Evolutionary conservation across 35 echinoderm and acorn worm genomes (phyloP).

Genomic region (Ophioderma brevispina): DNA sequence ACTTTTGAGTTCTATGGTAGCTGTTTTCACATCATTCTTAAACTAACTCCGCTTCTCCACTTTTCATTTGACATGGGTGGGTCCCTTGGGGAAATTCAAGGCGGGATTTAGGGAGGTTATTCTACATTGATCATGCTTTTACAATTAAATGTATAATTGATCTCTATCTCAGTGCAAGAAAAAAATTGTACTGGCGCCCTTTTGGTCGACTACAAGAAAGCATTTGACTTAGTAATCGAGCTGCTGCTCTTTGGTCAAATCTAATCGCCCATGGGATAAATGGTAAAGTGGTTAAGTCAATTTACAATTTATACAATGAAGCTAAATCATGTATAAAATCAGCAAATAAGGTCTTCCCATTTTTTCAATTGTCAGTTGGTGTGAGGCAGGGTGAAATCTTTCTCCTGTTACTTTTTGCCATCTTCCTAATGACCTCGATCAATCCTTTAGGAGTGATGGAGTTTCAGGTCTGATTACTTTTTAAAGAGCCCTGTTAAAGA

Average conservation of each 20-base stretch:
- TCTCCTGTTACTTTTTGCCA: too few relatives aligned
- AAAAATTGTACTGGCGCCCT: slow-evolving; percentile 53
- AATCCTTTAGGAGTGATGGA: too few relatives aligned
- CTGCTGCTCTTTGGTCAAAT: slow-evolving; percentile 52
- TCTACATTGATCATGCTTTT: slow-evolving; percentile 48
- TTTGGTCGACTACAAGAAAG: slow-evolving; percentile 67
- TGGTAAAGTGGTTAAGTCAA: too few relatives aligned
- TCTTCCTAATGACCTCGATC: too few relatives aligned
- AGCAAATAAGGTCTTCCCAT: too few relatives aligned
- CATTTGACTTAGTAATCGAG: slow-evolving; percentile 55
- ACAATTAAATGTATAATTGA: slow-evolving; percentile 31
- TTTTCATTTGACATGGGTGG: slow-evolving; percentile 14
- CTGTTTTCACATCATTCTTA: slow-evolving; percentile 44
- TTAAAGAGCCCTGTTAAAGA: too few relatives aligned
- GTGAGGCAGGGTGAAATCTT: too few relatives aligned
- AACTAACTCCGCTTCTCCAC: slow-evolving; percentile 25
- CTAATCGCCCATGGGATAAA: slow-evolving; percentile 43
- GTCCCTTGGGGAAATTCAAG: slow-evolving; percentile 38
- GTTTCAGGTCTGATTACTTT: too few relatives aligned
- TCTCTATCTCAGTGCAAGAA: slow-evolving; percentile 19
- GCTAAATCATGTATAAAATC: too few relatives aligned
- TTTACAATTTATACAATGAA: too few relatives aligned
- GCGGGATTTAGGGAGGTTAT: slow-evolving; percentile 38
- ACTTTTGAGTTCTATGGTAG: slow-evolving; percentile 6
- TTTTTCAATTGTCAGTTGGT: too few relatives aligned